phyloP scores from a whole-genome alignment of 2,797 vertebrate species.

The Eulemur rubriventer region DNA sequence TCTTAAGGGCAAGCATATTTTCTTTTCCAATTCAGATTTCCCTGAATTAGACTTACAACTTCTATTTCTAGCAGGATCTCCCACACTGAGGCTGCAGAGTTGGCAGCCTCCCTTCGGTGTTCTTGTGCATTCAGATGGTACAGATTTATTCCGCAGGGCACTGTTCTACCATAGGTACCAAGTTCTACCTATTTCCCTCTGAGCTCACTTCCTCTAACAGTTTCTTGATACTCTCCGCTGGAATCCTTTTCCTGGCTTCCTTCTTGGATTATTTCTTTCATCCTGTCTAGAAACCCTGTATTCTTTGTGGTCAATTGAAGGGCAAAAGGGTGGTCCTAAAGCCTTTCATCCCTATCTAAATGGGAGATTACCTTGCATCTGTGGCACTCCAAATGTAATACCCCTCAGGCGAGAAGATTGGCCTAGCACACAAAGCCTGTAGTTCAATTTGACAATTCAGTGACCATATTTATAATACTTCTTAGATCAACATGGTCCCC shows the following conservation, averaged over 20 bases:
- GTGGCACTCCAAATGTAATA: background rate
- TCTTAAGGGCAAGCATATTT: background rate
- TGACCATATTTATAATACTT: background rate
- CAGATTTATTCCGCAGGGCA: background rate
- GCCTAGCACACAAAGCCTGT: background rate
- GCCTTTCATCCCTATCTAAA: slow-evolving; percentile 46
- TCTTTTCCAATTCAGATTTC: slow-evolving; percentile 25
- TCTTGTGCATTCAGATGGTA: background rate
- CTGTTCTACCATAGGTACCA: background rate
- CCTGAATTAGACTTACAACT: background rate
- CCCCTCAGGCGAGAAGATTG: background rate
- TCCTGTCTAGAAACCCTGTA: slow-evolving; percentile 17
- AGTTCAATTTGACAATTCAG: background rate
- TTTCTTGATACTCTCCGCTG: background rate
- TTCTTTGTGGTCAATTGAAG: slow-evolving; percentile 21
- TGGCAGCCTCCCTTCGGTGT: background rate
- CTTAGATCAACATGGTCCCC: slow-evolving; percentile 14
- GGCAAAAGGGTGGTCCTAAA: background rate
- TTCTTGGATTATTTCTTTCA: slow-evolving; percentile 20
- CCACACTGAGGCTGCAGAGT: background rate
- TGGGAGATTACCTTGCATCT: background rate
- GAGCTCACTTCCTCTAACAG: background rate
- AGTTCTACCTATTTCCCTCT: background rate
- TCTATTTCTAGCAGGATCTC: background rate
- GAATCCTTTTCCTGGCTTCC: slow-evolving; percentile 17